A percentile compares a stretch with the other conserved stretches of the same genome.
These are phyloP conservation scores for Diadegma fenestrale DNA, from an alignment of 2,888 invertebrate species.

Conservation along the genomic window DNA sequence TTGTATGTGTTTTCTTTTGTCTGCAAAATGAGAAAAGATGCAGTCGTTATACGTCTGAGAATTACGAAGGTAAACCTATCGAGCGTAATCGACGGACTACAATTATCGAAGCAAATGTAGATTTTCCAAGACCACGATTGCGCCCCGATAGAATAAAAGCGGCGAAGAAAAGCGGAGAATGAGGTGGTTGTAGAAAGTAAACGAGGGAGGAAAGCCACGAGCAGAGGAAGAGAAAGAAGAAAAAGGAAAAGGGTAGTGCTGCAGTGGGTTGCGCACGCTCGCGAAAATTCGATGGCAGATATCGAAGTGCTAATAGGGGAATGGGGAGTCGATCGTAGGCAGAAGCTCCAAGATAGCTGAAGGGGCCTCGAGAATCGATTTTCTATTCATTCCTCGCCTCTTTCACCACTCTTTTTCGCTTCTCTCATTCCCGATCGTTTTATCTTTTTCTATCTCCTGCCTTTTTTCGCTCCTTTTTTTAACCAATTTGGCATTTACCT, in stretches of 20 bases:
- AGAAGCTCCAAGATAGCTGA: conserved; percentile 57
- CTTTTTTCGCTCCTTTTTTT: conserved; percentile 43
- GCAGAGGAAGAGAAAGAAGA: conserved; percentile 20
- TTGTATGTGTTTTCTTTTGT: background rate
- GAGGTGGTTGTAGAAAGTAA: conserved; percentile 11
- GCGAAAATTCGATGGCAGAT: conserved; percentile 66
- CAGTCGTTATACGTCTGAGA: conserved; percentile 44
- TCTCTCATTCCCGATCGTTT: conserved; percentile 54
- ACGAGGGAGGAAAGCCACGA: conserved; percentile 15
- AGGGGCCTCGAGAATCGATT: conserved; percentile 67
- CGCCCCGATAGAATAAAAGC: conserved; percentile 57
- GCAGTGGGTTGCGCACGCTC: conserved; percentile 63
- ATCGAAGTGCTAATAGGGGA: conserved; percentile 68
- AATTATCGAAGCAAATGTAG: conserved; percentile 67
- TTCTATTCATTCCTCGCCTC: conserved; percentile 65
- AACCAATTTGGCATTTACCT: conserved; percentile 68
- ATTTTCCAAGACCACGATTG: conserved; percentile 62
- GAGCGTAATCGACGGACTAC: conserved; percentile 59
- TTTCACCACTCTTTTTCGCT: conserved; percentile 47
- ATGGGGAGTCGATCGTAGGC: conserved; percentile 48
- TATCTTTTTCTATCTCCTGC: conserved; percentile 38
- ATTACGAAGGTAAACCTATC: conserved; percentile 62
- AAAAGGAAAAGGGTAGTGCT: conserved; percentile 11
- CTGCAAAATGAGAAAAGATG: conserved; percentile 4
- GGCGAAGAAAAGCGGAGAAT: conserved; percentile 45